A percentile compares a stretch with the other conserved stretches of the same genome.
Evolutionary conservation across 2,797 vertebrate species (phyloP).

Genomic region (Rhinella marina): DNA sequence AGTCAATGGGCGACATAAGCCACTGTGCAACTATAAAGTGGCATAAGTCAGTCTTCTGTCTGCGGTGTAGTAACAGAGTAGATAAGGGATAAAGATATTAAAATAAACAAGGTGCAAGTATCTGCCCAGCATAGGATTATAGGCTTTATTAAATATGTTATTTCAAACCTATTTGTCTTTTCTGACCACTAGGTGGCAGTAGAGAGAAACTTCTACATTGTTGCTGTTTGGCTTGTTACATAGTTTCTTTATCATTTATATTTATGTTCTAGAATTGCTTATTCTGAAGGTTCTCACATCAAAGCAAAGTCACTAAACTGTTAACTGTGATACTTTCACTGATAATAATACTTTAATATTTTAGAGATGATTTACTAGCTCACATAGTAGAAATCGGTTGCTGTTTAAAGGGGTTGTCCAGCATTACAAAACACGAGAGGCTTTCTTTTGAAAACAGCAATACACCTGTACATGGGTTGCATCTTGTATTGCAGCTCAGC

Average conservation of each 20-base stretch:
- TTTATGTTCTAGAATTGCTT: background rate
- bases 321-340: background rate
- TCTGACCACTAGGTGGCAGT: constrained; percentile 45
- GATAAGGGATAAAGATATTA: too few species aligned
- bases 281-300: background rate
- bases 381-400: background rate
- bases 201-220: background rate
- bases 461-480: too few species aligned
- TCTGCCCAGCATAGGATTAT: too few species aligned
- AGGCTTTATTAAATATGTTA: background rate
- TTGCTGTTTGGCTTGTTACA: background rate
- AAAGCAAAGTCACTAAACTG: background rate
- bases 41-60: too few species aligned
- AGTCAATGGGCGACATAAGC: too few species aligned
- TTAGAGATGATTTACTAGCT: background rate
- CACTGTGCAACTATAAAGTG: too few species aligned
- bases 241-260: constrained; percentile 32
- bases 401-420: too few species aligned
- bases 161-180: background rate
- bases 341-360: background rate
- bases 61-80: too few species aligned
- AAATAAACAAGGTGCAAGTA: too few species aligned
- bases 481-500: too few species aligned
- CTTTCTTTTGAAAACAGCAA: too few species aligned
- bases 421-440: too few species aligned